These are phyloP conservation scores for Cygnus buccinator DNA, from an alignment of 2,113 vertebrate species.

Conservation along the genomic window DNA sequence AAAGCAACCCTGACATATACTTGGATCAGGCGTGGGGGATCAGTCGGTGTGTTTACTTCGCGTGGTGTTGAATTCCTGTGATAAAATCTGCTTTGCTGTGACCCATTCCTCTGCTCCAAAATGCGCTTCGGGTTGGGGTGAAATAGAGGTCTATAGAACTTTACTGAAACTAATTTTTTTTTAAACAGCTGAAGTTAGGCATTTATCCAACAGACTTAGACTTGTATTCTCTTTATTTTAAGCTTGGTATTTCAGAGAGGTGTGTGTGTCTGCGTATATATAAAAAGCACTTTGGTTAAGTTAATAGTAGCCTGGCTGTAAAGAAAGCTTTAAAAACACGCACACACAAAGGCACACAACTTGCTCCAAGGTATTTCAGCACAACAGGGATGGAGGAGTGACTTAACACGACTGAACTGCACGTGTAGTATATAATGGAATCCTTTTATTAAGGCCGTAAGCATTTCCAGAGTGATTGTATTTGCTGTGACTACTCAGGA, in stretches of 20 bases:
- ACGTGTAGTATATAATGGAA: fast-evolving
- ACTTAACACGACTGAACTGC: not conserved
- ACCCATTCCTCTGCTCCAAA: not conserved
- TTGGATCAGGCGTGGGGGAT: not conserved
- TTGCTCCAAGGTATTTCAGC: not conserved
- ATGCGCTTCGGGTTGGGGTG: not conserved
- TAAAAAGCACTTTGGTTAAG: not conserved
- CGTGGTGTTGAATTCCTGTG: not conserved
- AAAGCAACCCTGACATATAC: not conserved
- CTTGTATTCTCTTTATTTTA: not conserved
- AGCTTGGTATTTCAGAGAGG: not conserved
- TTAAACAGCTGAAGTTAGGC: not conserved
- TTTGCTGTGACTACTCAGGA: not conserved
- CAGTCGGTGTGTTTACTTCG: not conserved
- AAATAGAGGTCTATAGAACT: not conserved
- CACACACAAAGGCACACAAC: not conserved
- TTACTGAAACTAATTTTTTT: fast-evolving
- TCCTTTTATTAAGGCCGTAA: not conserved
- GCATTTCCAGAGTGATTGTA: not conserved
- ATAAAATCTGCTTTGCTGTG: not conserved
- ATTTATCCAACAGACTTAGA: not conserved
- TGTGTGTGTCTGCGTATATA: not conserved
- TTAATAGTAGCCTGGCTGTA: not conserved
- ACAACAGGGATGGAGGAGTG: not conserved
- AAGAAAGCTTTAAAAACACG: not conserved